Evolutionary conservation across 2,797 vertebrate genomes (phyloP), one percentile per base, ranked within the genome.

Genomic region (Siniperca undulata): DNA sequence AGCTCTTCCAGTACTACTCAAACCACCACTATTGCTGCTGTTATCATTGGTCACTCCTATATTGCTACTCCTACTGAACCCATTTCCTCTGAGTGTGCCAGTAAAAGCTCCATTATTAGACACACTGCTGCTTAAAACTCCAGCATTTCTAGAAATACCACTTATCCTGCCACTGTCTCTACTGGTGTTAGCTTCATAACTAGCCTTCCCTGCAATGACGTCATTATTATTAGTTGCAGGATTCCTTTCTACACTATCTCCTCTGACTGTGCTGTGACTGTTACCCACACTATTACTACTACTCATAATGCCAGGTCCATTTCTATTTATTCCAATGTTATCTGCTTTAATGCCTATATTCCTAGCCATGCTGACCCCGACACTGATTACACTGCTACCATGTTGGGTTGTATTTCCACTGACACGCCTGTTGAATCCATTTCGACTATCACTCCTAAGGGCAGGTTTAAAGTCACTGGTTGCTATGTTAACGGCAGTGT

Each of bases 151-250:
- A 55, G 82, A 82, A 77, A 59, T 62, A 72, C 48, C 77, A 80
- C 75, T 86, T 74, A 81, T 71, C 55, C 69, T 73, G 27, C 40
- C 70, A 50, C 48, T 86, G 58, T 86, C 70, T 78, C 78, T 36
- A 27, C 59, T 80, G n/a, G 58, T 74, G 70, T 78, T 82, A 19
- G 72, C 78, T 16, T 74, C 81, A 67, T 55, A 81, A 67, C 24
- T 61, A 61, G 66, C 52, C 30, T 78, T 89, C 74, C 61, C 83
- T 60, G 44, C 65, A 78, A 38, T 75, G 0, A 93, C 88, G 78
- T 94, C 90, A 82, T 94, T 92, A 74, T 80, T 89, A 69, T 80
- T 84, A 30, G 56, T 75, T 36, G 60, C 83, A 42, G 72, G 73
- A 80, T 74, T 86, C 58, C 72, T 85, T 60, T 79, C 82, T 53